phyloP scores from a whole-genome alignment of 2,113 vertebrate genomes.

The Laticauda colubrina region DNA sequence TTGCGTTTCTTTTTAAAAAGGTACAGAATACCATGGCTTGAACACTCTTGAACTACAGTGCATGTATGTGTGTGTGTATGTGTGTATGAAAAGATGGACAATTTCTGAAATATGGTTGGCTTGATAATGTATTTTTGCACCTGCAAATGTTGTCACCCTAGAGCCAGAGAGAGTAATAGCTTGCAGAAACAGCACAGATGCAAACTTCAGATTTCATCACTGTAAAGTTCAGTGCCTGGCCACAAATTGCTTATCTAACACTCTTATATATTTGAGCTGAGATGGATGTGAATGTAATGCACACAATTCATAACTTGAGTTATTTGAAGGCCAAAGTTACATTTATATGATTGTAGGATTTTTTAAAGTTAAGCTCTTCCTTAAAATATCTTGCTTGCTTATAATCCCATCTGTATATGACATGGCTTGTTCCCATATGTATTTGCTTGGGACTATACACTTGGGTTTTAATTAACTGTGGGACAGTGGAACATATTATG shows the following conservation, averaged over 20 bases:
- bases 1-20: background rate
- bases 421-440: background rate
- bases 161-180: background rate
- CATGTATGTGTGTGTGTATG: background rate
- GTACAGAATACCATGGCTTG: background rate
- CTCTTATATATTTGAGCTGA: background rate
- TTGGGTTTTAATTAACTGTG: background rate
- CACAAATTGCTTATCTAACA: background rate
- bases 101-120: background rate
- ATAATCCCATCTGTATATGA: background rate
- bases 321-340: background rate
- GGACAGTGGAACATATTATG: background rate
- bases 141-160: background rate
- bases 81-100: background rate
- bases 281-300: background rate
- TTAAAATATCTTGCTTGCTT: background rate
- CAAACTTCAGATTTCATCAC: background rate
- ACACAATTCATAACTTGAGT: background rate
- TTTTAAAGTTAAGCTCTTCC: background rate
- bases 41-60: background rate
- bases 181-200: background rate
- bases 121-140: background rate
- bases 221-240: background rate
- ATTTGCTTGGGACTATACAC: background rate
- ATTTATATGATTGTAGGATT: background rate